Evolutionary conservation across 2,888 invertebrate genomes (phyloP), one percentile per base, ranked within the genome.

Genomic region (Conops quadrifasciatus): DNA sequence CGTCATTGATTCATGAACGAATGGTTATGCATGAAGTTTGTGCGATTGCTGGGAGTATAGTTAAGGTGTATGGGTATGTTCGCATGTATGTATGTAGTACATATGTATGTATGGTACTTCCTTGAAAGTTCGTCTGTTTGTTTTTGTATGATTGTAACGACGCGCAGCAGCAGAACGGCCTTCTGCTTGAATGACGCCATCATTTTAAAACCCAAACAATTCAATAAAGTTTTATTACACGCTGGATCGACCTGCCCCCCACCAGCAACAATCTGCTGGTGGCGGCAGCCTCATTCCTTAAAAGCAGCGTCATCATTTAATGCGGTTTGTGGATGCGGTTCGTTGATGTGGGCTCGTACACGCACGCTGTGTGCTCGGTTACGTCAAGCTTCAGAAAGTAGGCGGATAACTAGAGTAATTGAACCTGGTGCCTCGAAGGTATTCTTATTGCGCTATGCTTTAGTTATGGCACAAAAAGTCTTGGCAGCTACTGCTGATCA

Each of bases 171-270:
- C 63, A 49, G 43, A 67, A 78, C 80, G 82, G 81, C 79, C 81
- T 83, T 83, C 81, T 80, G 81, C 78, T 80, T 80, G 80, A 80
- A 76, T 77, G 78, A 36, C 36, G 80, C 83, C 82, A 83, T 84
- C 81, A 84, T 83, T 84, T 84, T 80, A 78, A 81, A 83, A 83
- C 83, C 82, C 79, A 81, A 83, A 80, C 84, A 83, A 84, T 84
- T 83, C 84, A 83, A 84, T 83, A 83, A 83, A 83, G 80, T 83
- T 83, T 83, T 84, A 83, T 83, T 84, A 81, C 78, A 51, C 43
- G 67, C 58, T 15, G 58, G 3, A 13, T 24, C 2, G 26, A 58
- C 11, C 24, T 19, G 4, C 4, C 3, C 15, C 58, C 2, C 15
- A 15, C 5, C 15, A 24, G 59, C 24, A n/a, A n/a, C n/a, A 59